Percentiles rank a stretch among this genome's conserved stretches.
Conservation (phyloP, 2,797 vertebrate genomes). For the Chromobotia macracanthus region DNA sequence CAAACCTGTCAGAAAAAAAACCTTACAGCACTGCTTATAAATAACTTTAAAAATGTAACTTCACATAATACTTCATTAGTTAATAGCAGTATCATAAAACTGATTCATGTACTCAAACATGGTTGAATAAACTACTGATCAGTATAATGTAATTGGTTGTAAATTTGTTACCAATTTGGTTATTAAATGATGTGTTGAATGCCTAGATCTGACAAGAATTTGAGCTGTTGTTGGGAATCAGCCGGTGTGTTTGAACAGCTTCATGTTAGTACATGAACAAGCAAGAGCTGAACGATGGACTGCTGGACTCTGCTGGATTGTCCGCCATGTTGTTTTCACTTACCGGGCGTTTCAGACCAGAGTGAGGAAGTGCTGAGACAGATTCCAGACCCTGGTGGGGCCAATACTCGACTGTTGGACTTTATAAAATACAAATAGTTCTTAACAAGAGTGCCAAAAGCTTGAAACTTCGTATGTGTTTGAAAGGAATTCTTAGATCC, state of each 20-base stretch:
- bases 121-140: background rate
- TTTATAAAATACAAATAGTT: background rate
- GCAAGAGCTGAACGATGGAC: too few species aligned
- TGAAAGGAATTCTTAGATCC: background rate
- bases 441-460: background rate
- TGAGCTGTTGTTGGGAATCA: background rate
- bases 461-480: background rate
- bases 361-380: slow-evolving; percentile 23
- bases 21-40: background rate
- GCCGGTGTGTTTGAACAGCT: background rate
- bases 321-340: slow-evolving; percentile 45
- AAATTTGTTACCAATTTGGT: background rate
- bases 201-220: background rate
- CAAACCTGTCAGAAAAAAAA: background rate
- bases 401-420: background rate
- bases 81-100: background rate
- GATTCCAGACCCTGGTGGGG: background rate
- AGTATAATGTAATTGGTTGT: background rate
- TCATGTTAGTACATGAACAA: background rate
- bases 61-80: background rate
- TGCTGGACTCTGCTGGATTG: too few species aligned
- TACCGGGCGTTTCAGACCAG: slow-evolving; percentile 29
- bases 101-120: background rate
- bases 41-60: background rate
- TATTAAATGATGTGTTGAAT: background rate